Evolutionary conservation across 2,113 vertebrate genomes (phyloP), one percentile per base, ranked within the genome.

Genomic region (Platysteira castanea): DNA sequence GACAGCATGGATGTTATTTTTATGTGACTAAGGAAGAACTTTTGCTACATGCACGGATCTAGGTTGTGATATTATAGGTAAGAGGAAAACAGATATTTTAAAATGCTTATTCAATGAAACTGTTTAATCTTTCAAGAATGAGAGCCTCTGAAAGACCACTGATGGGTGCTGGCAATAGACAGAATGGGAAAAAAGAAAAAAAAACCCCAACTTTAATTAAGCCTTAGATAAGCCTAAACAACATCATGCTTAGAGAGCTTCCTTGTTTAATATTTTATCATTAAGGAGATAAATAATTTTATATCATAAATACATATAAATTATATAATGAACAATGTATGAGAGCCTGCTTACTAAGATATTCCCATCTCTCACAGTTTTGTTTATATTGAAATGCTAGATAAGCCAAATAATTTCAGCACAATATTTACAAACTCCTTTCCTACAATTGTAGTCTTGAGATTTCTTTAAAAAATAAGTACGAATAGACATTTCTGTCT

Each of bases 351-450:
- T 74, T 82, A 56, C 39, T 6, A 87, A 47, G 22, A 63, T 93
- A 76, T 94, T 59, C 27, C 61, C 11, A 9, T 59, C n/a, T 80
- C 44, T 85, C 28, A 42, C 4, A 74, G 42, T 33, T 88, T 90
- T 65, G 9, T 91, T 90, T 92, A 76, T 59, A 57, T 3, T 80
- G 33, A 56, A 69, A 35, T 31, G 31, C 7, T 82, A 69, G 53
- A 63, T 76, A 92, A 95, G 20, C 8, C 56, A 95, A 84, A 90
- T 93, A 95, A 92, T 82, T 93, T 83, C 47, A 93, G 5, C 54
- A 85, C 33, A 79, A 31, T 65, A 27, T 65, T 59, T 86, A 13
- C 49, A 71, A 89, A 83, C 28, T 4, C 9, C 22, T 39, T 67
- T 77, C 28, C 54, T 94, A 39, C n/a, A 85, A 39, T 54, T 11